A percentile compares a stretch with the other conserved stretches of the same genome.
These are phyloP conservation scores for Psilopsiagon aymara DNA, from an alignment of 2,113 vertebrate species.

Conservation along the genomic window DNA sequence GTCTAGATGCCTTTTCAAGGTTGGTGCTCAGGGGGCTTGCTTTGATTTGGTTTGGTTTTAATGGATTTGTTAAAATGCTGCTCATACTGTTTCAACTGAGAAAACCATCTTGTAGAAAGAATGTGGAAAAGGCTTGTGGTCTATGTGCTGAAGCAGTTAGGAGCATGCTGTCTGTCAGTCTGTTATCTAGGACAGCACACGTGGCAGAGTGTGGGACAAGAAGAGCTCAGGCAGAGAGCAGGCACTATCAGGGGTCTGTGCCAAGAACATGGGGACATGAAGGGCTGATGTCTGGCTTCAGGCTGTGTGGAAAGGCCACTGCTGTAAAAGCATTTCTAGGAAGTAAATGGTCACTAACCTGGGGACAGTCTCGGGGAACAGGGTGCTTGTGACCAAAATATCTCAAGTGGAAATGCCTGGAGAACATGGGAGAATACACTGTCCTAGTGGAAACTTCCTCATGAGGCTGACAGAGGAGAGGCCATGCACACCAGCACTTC, in stretches of 20 bases:
- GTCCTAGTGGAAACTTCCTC: background rate
- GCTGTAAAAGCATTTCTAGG: background rate
- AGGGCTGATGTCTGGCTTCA: background rate
- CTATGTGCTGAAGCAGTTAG: background rate
- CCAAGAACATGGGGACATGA: background rate
- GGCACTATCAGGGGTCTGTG: background rate
- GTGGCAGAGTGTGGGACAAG: background rate
- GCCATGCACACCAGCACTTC: background rate
- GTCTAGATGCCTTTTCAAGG: background rate
- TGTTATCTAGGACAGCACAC: accelerated
- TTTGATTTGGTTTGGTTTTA: background rate
- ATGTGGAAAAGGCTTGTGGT: background rate
- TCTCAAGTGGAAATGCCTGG: slow-evolving; percentile 35
- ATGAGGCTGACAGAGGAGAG: background rate
- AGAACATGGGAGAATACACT: background rate
- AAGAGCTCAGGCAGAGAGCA: background rate
- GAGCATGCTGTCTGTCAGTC: background rate
- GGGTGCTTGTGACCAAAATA: slow-evolving; percentile 14
- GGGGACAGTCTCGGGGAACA: background rate
- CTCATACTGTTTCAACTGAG: background rate
- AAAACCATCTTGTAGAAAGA: background rate
- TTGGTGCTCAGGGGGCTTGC: background rate
- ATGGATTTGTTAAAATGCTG: background rate
- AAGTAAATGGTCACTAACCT: background rate
- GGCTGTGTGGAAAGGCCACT: background rate